Evolutionary conservation across 2,797 vertebrate genomes (phyloP), one percentile per base, ranked within the genome.

Genomic region (Argentina silus): DNA sequence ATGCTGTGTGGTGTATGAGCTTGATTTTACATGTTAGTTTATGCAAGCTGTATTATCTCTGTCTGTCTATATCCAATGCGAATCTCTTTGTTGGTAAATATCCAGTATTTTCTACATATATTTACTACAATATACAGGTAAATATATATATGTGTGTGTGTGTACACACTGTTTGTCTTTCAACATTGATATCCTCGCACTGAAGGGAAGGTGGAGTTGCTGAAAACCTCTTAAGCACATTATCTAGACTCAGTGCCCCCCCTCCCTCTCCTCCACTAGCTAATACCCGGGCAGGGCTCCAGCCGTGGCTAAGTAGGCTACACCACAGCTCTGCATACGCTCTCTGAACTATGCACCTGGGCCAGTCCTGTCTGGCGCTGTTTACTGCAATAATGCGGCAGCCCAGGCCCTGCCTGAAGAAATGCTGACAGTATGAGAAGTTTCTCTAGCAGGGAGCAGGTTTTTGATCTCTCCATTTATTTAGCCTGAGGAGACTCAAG

Each of bases 201-300:
- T 75, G 67, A 73, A 70, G 72, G 71, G 75, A 72, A 83, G 83
- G 88, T 76, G 81, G 76, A 86, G 83, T 70, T 75, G 77, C 72
- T 75, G 77, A 72, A 79, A 83, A 81, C 89, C 87, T 88, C 85
- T 83, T 88, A 88, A 91, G 90, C 78, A 86, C 74, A 83, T 90
- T 91, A 91, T 88, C 86, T 84, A 51, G 55, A 36, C 27, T 36
- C 27, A 77, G 78, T 72, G 77, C 78, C 69, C 71, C 77, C 78
- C 65, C 56, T 64, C 74, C 68, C 17, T n/a, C 51, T 19, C 44
- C 7, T 45, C 11, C 44, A 70, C 67, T 19, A 14, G 64, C 79
- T 87, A 85, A 85, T 75, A 82, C 80, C 83, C 74, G 82, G 78
- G 77, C 85, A 83, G 69, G 17, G 57, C 69, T 74, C 76, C 73